phyloP scores from a whole-genome alignment of 1,140 invertebrate genomes.

The Drosophila teissieri region DNA sequence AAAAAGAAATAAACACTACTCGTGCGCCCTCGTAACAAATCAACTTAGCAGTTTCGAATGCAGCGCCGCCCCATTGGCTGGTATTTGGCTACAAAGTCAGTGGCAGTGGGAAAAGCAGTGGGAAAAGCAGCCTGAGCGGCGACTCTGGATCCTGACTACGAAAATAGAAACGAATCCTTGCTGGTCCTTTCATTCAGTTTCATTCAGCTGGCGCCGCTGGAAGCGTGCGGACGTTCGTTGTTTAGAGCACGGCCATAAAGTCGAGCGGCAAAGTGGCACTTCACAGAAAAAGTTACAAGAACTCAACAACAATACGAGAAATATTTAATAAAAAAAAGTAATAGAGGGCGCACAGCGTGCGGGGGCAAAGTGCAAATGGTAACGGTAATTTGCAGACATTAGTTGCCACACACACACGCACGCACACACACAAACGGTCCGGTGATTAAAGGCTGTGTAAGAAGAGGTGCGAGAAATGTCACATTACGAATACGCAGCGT shows the following conservation, averaged over 20 bases:
- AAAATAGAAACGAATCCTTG: conserved; percentile 32
- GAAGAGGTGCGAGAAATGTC: conserved; percentile 46
- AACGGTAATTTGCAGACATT: conserved; percentile 79
- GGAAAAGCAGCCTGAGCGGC: conserved; percentile 56
- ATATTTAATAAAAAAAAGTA: conserved; percentile 33
- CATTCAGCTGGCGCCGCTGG: conserved; percentile 71
- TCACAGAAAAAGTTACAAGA: conserved; percentile 38
- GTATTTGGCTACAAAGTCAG: conserved; percentile 47
- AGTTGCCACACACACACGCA: conserved; percentile 45
- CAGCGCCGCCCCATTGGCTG: conserved; percentile 42
- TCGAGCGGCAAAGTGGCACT: conserved; percentile 51
- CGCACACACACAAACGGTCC: conserved; percentile 9
- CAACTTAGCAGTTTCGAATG: conserved; percentile 20
- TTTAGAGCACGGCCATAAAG: conserved; percentile 59
- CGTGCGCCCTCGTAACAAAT: conserved; percentile 16
- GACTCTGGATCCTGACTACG: conserved; percentile 50
- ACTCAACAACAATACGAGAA: conserved; percentile 30
- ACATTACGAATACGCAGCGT: conserved; percentile 74
- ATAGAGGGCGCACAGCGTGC: conserved; percentile 24
- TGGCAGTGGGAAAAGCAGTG: conserved; percentile 32
- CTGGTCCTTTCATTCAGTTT: conserved; percentile 72
- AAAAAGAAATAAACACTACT: conserved; percentile 25
- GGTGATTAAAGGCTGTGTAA: conserved; percentile 61
- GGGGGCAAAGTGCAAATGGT: conserved; percentile 47
- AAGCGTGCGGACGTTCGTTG: conserved; percentile 73